Evolutionary conservation across 1,140 invertebrate genomes (phyloP).

Genomic region (Brachionus angularis): DNA sequence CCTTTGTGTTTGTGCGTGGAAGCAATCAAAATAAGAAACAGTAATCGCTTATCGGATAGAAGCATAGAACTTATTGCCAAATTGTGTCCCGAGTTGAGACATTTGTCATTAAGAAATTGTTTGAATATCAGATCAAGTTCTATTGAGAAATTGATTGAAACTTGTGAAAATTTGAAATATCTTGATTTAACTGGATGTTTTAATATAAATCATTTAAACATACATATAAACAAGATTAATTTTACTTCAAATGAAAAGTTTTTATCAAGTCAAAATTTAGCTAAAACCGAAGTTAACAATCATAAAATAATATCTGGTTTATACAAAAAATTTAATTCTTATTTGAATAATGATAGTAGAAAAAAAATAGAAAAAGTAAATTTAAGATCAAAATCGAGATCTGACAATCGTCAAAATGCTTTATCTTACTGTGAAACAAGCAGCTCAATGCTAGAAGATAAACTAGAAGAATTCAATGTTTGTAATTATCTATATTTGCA

Average conservation of each 20-base stretch:
- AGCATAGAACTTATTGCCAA: slow-evolving; percentile 1
- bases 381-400: too few relatives aligned
- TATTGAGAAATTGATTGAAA: slow-evolving; percentile 10
- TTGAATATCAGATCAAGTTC: not conserved
- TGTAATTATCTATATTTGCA: slow-evolving; percentile 10
- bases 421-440: too few relatives aligned
- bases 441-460: too few relatives aligned
- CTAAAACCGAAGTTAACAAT: too few relatives aligned
- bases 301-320: not conserved
- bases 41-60: not conserved
- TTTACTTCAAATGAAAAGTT: not conserved
- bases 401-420: too few relatives aligned
- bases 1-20: slow-evolving; percentile 31
- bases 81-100: slow-evolving; percentile 6
- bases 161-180: slow-evolving; percentile 37
- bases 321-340: too few relatives aligned
- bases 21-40: not conserved
- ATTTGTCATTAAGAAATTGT: slow-evolving; percentile 3
- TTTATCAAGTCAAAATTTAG: too few relatives aligned
- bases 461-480: not conserved
- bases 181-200: slow-evolving; percentile 3
- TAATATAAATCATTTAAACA: not conserved
- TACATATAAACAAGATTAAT: not conserved
- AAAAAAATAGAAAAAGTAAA: too few relatives aligned
- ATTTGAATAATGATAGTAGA: too few relatives aligned